These are phyloP conservation scores for Telmatochromis sp. DNA, from an alignment of 2,113 vertebrate genomes.

Conservation along the genomic window DNA sequence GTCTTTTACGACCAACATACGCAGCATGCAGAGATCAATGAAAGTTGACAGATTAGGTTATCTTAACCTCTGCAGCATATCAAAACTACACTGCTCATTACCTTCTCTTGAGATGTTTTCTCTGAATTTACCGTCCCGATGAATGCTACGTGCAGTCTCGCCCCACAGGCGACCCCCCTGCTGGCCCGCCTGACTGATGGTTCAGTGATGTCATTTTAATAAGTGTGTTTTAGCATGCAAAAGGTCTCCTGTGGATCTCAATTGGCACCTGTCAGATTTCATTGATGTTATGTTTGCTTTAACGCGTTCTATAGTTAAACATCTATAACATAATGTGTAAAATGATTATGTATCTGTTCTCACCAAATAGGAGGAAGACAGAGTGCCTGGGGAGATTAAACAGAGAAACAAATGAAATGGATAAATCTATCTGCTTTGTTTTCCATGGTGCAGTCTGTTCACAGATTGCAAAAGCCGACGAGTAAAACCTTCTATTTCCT, in stretches of 20 bases:
- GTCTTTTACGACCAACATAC: conserved; percentile 44
- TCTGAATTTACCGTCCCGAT: conserved; percentile 16
- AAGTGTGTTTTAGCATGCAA: conserved; percentile 13
- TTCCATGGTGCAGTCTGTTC: not conserved
- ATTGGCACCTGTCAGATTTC: conserved; percentile 34
- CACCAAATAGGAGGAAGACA: not conserved
- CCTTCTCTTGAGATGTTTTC: conserved; percentile 27
- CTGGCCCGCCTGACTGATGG: conserved; percentile 4
- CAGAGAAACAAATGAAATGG: not conserved
- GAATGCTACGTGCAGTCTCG: not conserved
- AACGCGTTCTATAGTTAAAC: not conserved
- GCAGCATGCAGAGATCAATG: conserved; percentile 36
- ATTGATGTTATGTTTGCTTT: conserved; percentile 9
- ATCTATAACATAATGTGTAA: not conserved
- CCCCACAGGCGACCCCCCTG: not conserved
- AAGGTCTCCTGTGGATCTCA: conserved; percentile 20
- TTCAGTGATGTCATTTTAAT: conserved; percentile 30
- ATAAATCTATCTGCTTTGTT: not conserved
- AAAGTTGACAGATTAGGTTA: conserved; percentile 55
- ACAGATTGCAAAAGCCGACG: not conserved
- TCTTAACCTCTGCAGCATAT: conserved; percentile 34
- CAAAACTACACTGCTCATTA: conserved; percentile 37
- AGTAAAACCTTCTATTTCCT: not conserved
- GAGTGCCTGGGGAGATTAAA: not conserved
- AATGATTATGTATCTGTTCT: not conserved